A percentile compares a stretch with the other conserved stretches of the same genome.
Conservation (phyloP, 1,140 invertebrate genomes). For the Magallana angulata region DNA sequence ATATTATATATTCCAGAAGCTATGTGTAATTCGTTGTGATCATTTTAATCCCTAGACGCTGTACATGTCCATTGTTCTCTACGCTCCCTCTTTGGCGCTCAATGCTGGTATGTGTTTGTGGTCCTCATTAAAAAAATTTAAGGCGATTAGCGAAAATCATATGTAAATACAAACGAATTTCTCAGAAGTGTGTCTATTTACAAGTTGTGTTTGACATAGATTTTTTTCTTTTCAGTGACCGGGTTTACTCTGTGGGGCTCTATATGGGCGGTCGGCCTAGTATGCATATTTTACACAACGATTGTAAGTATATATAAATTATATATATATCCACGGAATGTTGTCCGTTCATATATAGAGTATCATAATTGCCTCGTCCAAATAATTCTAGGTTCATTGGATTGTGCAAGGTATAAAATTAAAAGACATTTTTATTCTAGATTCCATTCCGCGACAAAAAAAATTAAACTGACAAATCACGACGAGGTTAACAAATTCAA, state of each 20-base stretch:
- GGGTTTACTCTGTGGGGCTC: slow-evolving; percentile 87
- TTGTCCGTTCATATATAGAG: too few species aligned
- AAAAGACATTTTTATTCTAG: too few species aligned
- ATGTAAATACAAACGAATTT: neutral
- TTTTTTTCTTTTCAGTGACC: slow-evolving; percentile 83
- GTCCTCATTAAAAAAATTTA: neutral
- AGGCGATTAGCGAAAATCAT: neutral
- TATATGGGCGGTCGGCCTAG: slow-evolving; percentile 89
- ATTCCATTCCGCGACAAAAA: too few species aligned
- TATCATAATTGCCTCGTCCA: too few species aligned
- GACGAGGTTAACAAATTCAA: too few species aligned
- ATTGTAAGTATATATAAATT: slow-evolving; percentile 84
- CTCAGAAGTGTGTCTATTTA: neutral
- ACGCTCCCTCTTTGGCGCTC: slow-evolving; percentile 91
- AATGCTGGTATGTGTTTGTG: slow-evolving; percentile 58
- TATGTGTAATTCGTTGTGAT: neutral
- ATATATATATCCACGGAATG: too few species aligned
- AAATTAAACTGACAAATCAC: too few species aligned
- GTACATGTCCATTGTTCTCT: slow-evolving; percentile 94
- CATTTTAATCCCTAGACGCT: slow-evolving; percentile 83
- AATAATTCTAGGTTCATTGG: too few species aligned
- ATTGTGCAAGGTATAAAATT: too few species aligned
- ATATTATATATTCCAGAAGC: too few species aligned
- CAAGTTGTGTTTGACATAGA: neutral
- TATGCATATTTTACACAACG: slow-evolving; percentile 92